Evolutionary conservation across 2,888 invertebrate genomes (phyloP), one percentile per base, ranked within the genome.

Genomic region (Seira sanloemensis): DNA sequence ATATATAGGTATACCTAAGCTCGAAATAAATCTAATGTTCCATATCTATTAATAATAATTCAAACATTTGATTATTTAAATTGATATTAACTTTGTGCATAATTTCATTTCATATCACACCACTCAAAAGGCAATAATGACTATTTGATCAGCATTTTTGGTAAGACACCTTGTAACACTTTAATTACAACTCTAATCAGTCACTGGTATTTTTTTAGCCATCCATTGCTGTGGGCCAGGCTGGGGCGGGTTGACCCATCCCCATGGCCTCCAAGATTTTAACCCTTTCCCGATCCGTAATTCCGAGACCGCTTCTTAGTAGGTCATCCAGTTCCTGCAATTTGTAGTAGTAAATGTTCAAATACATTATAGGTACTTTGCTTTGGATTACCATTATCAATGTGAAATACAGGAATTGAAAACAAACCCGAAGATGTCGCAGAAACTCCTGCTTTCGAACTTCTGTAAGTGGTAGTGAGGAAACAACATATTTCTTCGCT

Each of bases 181-280:
- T n/a, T n/a, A n/a, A n/a, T n/a, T n/a, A n/a, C n/a, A n/a, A n/a
- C n/a, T n/a, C n/a, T n/a, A n/a, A n/a, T n/a, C n/a, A n/a, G n/a
- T n/a, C n/a, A n/a, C n/a, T n/a, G n/a, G n/a, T n/a, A n/a, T n/a
- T n/a, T n/a, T n/a, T n/a, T n/a, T n/a, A n/a, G n/a, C n/a, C n/a
- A n/a, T 37, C 5, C 37, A 37, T 37, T 37, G 37, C 37, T 37
- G 24, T 37, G 9, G 84, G 84, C 74, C 75, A 84, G 7, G 79
- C 79, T 9, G 89, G 37, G 37, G 5, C 37, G 12, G 37, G 37
- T 12, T 7, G 37, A 4, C 12, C 37, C 12, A 7, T 37, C 5
- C 76, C 76, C 82, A 82, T 82, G 1, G 82, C 82, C 50, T 54
- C 62, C 5, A 82, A 54, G 37, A 82, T 82, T 5, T 65, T 26